Evolutionary conservation across 2,113 vertebrate genomes (phyloP), one percentile per base, ranked within the genome.

Genomic region (Alosa alosa): DNA sequence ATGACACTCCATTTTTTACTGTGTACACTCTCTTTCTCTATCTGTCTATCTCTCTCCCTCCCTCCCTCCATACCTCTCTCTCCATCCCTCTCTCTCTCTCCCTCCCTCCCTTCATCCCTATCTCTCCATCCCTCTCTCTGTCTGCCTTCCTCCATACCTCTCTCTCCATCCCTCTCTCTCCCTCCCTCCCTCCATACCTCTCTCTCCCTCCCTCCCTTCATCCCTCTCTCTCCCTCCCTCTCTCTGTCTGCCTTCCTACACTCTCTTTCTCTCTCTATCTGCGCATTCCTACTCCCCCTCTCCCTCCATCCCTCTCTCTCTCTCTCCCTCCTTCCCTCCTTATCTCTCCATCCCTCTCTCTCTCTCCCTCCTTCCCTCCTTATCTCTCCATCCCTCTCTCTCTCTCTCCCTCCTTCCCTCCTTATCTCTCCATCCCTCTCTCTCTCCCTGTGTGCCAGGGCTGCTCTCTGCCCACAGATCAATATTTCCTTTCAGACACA

Each of bases 391-490:
- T 64, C 60, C 4, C 22, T 64, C 22, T n/a, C 22, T n/a, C 22
- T n/a, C 22, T n/a, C 18, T 7, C 22, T 64, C 60, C n/a, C n/a
- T n/a, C n/a, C n/a, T n/a, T 25, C 60, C n/a, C 60, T 64, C 20
- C n/a, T 9, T 6, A 7, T 68, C n/a, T 0, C 7, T 68, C 46
- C 9, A 22, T 39, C 50, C 2, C 22, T 68, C 64, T 25, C 64
- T 68, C 64, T n/a, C 52, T 20, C 47, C 15, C 44, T 87, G 88
- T 64, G 45, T 86, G 81, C 84, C 87, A 87, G 82, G 78, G 78
- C 84, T 83, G 81, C 83, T 88, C 82, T 86, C 60, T 85, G 82
- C 82, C 87, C 55, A 83, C 52, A 82, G 81, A 88, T 88, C 86
- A 84, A 90, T 83, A 82, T 72, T 25, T 52, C 46, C 49, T 82